Conservation (phyloP, 2,888 invertebrate species). For the Vesta saturnalis region DNA sequence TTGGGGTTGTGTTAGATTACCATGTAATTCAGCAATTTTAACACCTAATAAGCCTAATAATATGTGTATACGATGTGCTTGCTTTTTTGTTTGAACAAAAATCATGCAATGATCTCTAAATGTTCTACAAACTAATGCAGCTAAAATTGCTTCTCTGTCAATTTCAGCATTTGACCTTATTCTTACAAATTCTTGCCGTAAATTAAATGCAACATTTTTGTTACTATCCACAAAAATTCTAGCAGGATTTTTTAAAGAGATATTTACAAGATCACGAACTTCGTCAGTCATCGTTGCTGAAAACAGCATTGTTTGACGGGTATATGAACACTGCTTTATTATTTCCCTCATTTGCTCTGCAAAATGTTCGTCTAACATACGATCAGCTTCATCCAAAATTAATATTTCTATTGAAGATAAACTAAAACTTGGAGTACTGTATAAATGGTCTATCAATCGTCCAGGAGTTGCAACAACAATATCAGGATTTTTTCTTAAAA, state of each 20-base stretch:
- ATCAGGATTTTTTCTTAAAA: constrained; percentile 91
- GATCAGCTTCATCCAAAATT: constrained; percentile 81
- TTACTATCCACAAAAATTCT: constrained; percentile 96
- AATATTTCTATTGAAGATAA: constrained; percentile 91
- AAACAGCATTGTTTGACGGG: constrained; percentile 95
- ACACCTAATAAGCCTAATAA: constrained; percentile 84
- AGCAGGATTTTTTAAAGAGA: constrained; percentile 92
- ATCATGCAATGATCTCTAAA: constrained; percentile 93
- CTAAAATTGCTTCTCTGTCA: constrained; percentile 90
- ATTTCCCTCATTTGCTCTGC: constrained; percentile 99
- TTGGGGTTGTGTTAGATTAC: constrained; percentile 95
- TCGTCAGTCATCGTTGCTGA: constrained; percentile 99
- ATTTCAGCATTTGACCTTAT: constrained; percentile 89
- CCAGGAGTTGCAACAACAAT: constrained; percentile 99
- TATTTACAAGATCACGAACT: constrained; percentile 92
- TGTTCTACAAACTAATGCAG: constrained; percentile 84
- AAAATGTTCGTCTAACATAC: constrained; percentile 98
- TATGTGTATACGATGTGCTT: constrained; percentile 94
- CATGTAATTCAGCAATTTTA: constrained; percentile 90
- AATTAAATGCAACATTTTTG: constrained; percentile 93
- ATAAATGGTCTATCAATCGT: constrained; percentile 95
- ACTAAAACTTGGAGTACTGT: constrained; percentile 92
- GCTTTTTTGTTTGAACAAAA: constrained; percentile 96
- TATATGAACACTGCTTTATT: constrained; percentile 89
- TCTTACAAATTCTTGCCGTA: constrained; percentile 95